Base-by-base conservation (phyloP, 2,797 vertebrate genomes). In the Lagocephalus sceleratus region DNA sequence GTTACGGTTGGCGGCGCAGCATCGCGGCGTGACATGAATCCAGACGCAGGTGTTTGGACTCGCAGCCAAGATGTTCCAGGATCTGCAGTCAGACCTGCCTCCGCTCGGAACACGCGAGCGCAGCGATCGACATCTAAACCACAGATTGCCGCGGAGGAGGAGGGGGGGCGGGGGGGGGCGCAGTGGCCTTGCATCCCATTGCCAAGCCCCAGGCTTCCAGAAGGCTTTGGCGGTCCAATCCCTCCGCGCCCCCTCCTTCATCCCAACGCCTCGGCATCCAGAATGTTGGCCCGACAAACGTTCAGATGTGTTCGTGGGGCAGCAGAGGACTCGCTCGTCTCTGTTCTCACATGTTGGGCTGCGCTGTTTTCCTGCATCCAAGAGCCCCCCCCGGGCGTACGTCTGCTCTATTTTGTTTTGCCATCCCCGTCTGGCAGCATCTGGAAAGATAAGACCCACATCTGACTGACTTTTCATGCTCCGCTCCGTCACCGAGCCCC, bases 361-460 rank as follows among this genome's bases (percentile, higher is more conserved):
- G 50, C 6, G 23, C 3, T 9, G 5, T 47, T 6, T 35, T 51
- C 12, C 32, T 6, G 16, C 7, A 7, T 41, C 4, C 2, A 23
- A 23, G 10, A 7, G 16, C 26, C 40, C 51, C 40, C 51, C 66
- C 22, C 14, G 17, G 47, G n/a, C 47, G 66, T 68, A 70, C 75
- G 49, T 50, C 55, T 41, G 54, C 19, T 38, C 32, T 47, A n/a
- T 19, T 66, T 75, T 78, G 55, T 74, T 64, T 79, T 70, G 57
- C 47, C 65, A 59, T 32, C 53, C 60, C 67, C 46, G 21, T 71
- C 55, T 62, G 63, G 63, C 9, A 70, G 55, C 46, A 61, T 79
- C 26, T 55, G 54, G 20, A 66, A 19, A 76, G 87, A 87, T 86
- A 87, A 87, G 70, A 53, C 78, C 85, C 83, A 26, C 73, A 87